These are phyloP conservation scores for Rhingia campestris DNA, from an alignment of 2,888 invertebrate genomes.

Conservation along the genomic window DNA sequence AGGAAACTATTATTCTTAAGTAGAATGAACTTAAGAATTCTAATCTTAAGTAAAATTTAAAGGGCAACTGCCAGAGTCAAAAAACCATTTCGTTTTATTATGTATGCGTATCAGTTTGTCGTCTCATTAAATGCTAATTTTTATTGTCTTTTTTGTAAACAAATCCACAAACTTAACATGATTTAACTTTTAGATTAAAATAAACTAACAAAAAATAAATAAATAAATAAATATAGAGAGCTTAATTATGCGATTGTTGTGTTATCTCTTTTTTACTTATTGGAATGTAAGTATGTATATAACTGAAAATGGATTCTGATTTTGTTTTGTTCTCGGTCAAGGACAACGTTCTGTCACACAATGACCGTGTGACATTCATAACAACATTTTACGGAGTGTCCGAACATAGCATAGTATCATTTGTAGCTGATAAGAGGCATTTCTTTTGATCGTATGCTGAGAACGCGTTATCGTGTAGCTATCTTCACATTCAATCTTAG, in stretches of 20 bases:
- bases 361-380: no score
- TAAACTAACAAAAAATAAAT: neutral
- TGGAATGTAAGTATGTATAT: no score
- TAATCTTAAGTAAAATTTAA: neutral
- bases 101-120: conserved; percentile 8
- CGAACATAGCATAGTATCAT: no score
- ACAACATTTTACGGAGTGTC: no score
- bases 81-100: neutral
- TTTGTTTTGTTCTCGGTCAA: no score
- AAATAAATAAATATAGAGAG: neutral
- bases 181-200: conserved; percentile 38
- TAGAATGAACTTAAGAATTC: conserved; percentile 39
- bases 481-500: no score
- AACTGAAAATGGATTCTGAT: no score
- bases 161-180: conserved; percentile 25
- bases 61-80: conserved; percentile 16
- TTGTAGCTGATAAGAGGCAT: no score
- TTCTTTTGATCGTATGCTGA: no score
- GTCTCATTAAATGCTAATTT: conserved; percentile 4
- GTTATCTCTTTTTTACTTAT: conserved; percentile 6
- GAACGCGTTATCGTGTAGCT: no score
- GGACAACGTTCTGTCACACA: no score
- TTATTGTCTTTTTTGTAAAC: conserved; percentile 15
- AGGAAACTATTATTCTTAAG: conserved; percentile 4
- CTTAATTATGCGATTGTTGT: neutral